Conservation (phyloP, 2,888 invertebrate species). For the Pycnomerus fuliginosus region DNA sequence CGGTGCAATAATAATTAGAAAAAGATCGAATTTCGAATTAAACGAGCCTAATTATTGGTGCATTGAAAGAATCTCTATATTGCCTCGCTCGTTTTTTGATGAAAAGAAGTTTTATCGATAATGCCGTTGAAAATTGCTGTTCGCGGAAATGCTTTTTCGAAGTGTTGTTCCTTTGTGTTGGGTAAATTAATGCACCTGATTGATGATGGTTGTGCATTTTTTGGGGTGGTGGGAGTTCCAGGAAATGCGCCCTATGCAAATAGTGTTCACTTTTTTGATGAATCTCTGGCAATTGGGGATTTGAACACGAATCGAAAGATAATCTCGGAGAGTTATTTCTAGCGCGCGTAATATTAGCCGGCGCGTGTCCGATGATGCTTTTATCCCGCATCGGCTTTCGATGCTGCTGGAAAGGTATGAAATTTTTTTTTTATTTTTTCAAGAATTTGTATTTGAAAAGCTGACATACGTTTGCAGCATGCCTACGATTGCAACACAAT, state of each 20-base stretch:
- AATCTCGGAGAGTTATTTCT: conserved; percentile 34
- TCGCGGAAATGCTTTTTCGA: conserved; percentile 17
- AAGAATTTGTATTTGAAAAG: no score
- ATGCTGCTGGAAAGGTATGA: no score
- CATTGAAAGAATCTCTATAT: neutral
- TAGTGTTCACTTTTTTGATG: neutral
- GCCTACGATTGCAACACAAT: no score
- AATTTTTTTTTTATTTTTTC: no score
- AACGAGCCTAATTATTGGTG: conserved; percentile 1
- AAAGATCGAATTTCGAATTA: conserved; percentile 33
- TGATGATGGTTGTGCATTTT: conserved; percentile 16
- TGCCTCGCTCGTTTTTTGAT: neutral
- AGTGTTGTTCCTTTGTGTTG: no score
- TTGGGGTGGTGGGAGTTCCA: conserved; percentile 19
- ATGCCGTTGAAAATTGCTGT: conserved; percentile 15
- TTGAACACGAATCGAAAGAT: conserved; percentile 31
- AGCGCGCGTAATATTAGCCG: conserved; percentile 32
- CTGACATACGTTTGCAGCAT: no score
- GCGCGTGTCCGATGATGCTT: conserved; percentile 25
- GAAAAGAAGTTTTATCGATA: conserved; percentile 18
- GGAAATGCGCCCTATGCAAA: conserved; percentile 8
- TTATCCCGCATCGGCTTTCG: conserved; percentile 4
- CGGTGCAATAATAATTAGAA: conserved; percentile 31
- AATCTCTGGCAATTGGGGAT: conserved; percentile 5
- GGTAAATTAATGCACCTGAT: conserved; percentile 17